Conservation (phyloP, 2,797 vertebrate genomes). For the Melanotaenia nigrans region DNA sequence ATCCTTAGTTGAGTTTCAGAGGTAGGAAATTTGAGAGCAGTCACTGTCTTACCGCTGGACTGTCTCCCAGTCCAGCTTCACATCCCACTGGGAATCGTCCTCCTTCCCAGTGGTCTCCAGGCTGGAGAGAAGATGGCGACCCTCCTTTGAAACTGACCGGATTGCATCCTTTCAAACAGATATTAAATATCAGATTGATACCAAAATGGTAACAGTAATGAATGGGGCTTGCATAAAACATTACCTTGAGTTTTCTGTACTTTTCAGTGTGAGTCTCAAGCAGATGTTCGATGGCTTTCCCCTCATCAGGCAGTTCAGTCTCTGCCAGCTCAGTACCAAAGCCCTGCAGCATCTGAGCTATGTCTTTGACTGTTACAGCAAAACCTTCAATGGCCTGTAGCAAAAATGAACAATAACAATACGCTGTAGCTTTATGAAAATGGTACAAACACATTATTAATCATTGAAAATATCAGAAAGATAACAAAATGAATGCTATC, state of each 20-base stretch:
- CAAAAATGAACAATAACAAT: neutral
- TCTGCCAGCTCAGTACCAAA: constrained; percentile 96
- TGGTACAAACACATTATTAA: neutral
- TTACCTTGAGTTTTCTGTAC: constrained; percentile 93
- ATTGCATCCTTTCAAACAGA: constrained; percentile 87
- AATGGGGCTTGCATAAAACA: neutral
- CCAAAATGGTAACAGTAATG: neutral
- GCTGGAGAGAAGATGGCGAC: constrained; percentile 88
- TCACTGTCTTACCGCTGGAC: constrained; percentile 86
- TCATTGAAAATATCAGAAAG: neutral
- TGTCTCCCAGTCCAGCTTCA: constrained; percentile 91
- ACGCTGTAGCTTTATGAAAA: constrained; percentile 5
- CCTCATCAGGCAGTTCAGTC: constrained; percentile 87
- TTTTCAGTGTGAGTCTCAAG: constrained; percentile 88
- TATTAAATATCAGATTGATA: neutral
- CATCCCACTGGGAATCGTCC: constrained; percentile 80
- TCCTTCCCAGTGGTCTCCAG: constrained; percentile 85
- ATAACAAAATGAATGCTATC: neutral
- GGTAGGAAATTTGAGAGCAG: neutral
- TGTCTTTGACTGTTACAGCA: constrained; percentile 95
- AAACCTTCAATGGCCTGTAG: constrained; percentile 95
- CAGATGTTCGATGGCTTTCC: constrained; percentile 85
- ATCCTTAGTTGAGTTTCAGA: neutral
- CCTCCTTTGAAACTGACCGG: constrained; percentile 91
- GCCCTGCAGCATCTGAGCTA: constrained; percentile 94